Base-by-base conservation (phyloP, 2,113 vertebrate genomes). In the Vulpes vulpes region DNA sequence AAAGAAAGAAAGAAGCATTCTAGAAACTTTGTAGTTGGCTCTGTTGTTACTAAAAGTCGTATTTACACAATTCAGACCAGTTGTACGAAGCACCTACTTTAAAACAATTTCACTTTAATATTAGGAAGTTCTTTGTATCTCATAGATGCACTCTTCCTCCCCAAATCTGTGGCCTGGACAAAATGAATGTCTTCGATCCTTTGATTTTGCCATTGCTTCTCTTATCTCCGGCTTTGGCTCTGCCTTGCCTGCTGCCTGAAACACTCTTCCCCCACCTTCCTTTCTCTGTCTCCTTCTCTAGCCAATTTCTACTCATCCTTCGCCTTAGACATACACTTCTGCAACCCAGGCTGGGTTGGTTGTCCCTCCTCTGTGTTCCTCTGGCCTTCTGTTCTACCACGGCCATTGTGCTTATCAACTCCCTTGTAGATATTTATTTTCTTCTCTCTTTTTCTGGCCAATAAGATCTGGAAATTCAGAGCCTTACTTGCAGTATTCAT, bases 201-300 rank as follows among this genome's bases (percentile, higher is more conserved):
- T 84, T 71, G 19, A 85, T 14, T 69, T 93, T 35, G 23, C 65
- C 69, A 30, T 86, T 74, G 20, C 3, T 59, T 95, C 84, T 94
- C 59, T 79, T 25, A 62, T 38, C 23, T 95, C 35, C 87, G 55
- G 38, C 14, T 30, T 43, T 49, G 32, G 62, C 35, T 35, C 17
- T 92, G 55, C 17, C n/a, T 84, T 92, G 91, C 62, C 74, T 97
- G n/a, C 49, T 83, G n/a, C 60, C 85, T 22, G 9, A 25, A 53
- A 86, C 16, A 49, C 10, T 57, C 76, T 87, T 59, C 22, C 0
- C 23, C 67, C n/a, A 81, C 5, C 1, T 15, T 15, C 3, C 9
- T 84, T 78, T n/a, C 60, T 91, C 38, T 5, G 14, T 35, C 17
- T 89, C 43, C 87, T 90, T 86, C 60, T 89, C 55, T 82, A 79